These are phyloP conservation scores for Caretta caretta DNA, from an alignment of 2,113 vertebrate species.

Conservation along the genomic window DNA sequence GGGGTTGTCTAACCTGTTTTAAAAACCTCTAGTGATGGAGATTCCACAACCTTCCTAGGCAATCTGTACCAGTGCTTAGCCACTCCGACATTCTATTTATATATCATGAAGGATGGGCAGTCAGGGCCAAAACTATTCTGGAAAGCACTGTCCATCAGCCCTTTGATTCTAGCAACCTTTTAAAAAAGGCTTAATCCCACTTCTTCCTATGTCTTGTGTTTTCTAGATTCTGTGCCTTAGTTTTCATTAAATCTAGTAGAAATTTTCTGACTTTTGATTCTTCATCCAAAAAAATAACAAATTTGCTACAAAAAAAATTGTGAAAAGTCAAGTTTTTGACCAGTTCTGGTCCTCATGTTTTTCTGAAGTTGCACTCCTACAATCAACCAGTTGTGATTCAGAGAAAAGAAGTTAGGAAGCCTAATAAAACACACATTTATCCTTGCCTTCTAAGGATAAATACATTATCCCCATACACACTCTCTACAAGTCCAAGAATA, in stretches of 20 bases:
- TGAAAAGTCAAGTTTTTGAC: neutral
- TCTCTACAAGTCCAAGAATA: neutral
- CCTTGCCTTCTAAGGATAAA: neutral
- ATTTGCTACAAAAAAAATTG: neutral
- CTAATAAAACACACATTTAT: neutral
- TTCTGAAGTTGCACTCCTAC: neutral
- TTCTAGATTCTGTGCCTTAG: neutral
- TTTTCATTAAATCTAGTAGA: neutral
- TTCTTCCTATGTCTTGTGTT: neutral
- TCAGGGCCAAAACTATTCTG: neutral
- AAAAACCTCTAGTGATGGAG: too few species aligned
- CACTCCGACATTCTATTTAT: too few species aligned
- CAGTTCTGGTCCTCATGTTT: neutral
- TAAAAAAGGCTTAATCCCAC: neutral
- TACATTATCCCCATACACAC: neutral
- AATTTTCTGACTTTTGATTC: neutral
- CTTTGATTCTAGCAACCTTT: neutral
- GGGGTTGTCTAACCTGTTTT: too few species aligned
- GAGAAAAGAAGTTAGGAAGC: neutral
- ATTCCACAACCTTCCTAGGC: too few species aligned
- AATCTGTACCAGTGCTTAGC: too few species aligned
- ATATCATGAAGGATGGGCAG: neutral
- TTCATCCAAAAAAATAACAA: neutral
- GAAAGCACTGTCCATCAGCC: neutral
- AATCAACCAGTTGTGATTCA: neutral